Conservation (phyloP, 2,113 vertebrate species). For the Cololabis saira region DNA sequence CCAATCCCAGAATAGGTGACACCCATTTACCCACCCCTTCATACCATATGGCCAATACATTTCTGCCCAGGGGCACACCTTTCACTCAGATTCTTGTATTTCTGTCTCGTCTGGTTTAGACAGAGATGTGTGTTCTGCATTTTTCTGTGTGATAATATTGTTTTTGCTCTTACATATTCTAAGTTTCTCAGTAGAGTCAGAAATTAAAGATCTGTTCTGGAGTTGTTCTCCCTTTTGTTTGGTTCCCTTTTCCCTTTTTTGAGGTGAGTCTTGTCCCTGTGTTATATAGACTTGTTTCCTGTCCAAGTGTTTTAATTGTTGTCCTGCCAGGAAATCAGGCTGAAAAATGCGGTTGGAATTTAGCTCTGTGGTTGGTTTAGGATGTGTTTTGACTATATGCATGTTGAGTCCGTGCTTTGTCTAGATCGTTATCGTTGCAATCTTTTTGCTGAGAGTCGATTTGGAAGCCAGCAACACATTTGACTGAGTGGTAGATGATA, state of each 20-base stretch:
- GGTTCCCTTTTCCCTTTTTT: constrained; percentile 40
- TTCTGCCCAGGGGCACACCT: constrained; percentile 74
- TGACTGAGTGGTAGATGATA: constrained; percentile 17
- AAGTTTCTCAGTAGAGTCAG: constrained; percentile 23
- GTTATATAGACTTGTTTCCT: constrained; percentile 28
- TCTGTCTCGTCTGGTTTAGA: constrained; percentile 63
- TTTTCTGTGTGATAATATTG: constrained; percentile 42
- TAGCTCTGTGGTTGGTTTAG: constrained; percentile 45
- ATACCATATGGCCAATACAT: constrained; percentile 70
- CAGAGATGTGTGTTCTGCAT: constrained; percentile 66
- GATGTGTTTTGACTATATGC: constrained; percentile 54
- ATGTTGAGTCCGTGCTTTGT: constrained; percentile 34
- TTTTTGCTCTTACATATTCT: constrained; percentile 15
- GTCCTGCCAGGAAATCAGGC: background rate
- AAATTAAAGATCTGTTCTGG: constrained; percentile 29
- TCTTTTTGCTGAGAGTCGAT: constrained; percentile 8
- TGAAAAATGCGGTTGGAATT: constrained; percentile 38
- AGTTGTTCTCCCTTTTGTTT: constrained; percentile 49
- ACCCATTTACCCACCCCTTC: constrained; percentile 63
- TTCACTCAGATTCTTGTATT: constrained; percentile 71
- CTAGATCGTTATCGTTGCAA: constrained; percentile 35
- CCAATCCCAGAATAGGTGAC: constrained; percentile 67
- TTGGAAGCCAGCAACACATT: constrained; percentile 27
- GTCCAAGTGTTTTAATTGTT: constrained; percentile 4
- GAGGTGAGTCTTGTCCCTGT: constrained; percentile 73